A percentile compares a stretch with the other conserved stretches of the same genome.
These are phyloP conservation scores for Notothenia rossii DNA, from an alignment of 2,113 vertebrate genomes.

Conservation along the genomic window DNA sequence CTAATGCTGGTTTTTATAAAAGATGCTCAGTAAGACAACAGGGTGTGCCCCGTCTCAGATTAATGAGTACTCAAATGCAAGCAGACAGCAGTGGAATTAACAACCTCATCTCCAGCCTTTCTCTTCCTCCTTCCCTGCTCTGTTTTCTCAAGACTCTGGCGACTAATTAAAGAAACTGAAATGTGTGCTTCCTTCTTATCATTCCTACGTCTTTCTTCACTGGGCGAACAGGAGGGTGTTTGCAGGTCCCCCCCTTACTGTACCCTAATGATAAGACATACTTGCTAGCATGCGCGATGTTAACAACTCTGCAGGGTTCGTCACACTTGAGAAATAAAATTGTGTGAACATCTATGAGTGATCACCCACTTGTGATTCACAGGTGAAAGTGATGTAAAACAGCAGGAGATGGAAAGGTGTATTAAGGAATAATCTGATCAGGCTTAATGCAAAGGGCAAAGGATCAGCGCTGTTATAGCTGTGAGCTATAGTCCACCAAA, in stretches of 20 bases:
- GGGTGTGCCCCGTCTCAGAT: conserved; percentile 78
- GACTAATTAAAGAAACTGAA: conserved; percentile 78
- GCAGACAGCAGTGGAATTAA: conserved; percentile 85
- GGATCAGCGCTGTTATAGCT: not conserved
- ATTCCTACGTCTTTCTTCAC: conserved; percentile 43
- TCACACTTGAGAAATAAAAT: conserved; percentile 14
- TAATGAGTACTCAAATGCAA: conserved; percentile 85
- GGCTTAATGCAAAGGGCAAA: conserved; percentile 5
- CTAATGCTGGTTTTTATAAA: conserved; percentile 74
- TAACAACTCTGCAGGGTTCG: not conserved
- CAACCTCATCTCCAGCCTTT: conserved; percentile 68
- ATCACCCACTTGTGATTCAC: not conserved
- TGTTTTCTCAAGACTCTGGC: conserved; percentile 69
- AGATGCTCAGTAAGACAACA: conserved; percentile 81
- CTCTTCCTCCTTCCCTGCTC: conserved; percentile 43
- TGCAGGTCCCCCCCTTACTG: conserved; percentile 10
- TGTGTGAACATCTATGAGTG: conserved; percentile 1
- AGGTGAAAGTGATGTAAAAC: conserved; percentile 5
- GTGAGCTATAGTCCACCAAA: not conserved
- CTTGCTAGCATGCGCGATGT: not conserved
- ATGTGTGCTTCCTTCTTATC: conserved; percentile 54
- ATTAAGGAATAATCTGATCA: not conserved
- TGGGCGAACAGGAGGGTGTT: conserved; percentile 37
- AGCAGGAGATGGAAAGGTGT: not conserved
- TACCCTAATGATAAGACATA: conserved; percentile 18